Percentiles rank a stretch among this genome's conserved stretches.
Evolutionary conservation across 2,113 vertebrate genomes (phyloP).

Genomic region (Camelus bactrianus): DNA sequence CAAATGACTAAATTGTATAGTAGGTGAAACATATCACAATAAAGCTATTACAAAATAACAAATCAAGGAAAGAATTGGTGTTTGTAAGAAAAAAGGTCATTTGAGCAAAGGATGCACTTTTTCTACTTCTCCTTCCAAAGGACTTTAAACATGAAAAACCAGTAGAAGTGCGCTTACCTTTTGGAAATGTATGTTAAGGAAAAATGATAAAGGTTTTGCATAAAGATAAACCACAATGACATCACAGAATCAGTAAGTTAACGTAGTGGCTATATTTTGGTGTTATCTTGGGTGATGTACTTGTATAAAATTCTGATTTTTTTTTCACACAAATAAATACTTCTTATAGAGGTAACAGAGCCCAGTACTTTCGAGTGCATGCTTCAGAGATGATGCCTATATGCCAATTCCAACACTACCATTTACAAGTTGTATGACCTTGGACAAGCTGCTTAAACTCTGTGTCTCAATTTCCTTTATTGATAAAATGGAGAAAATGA

Average conservation of each 20-base stretch:
- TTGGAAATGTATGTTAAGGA: neutral
- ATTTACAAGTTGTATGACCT: neutral
- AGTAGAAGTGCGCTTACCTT: neutral
- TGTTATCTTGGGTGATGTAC: neutral
- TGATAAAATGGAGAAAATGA: neutral
- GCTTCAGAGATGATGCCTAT: neutral
- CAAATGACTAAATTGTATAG: neutral
- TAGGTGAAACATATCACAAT: neutral
- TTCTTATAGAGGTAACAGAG: neutral
- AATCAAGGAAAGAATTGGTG: neutral
- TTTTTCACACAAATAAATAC: neutral
- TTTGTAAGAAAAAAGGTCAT: constrained; percentile 21
- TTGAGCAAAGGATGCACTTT: neutral
- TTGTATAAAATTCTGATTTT: neutral
- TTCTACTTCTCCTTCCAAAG: neutral
- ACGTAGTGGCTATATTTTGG: neutral
- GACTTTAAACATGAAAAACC: neutral
- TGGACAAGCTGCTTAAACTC: neutral
- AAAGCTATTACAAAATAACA: neutral
- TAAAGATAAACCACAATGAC: neutral
- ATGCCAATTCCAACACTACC: neutral
- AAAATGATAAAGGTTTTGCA: neutral
- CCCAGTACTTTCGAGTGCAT: neutral
- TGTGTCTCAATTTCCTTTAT: neutral
- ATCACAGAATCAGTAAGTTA: neutral